Base-by-base conservation (phyloP, 1,140 invertebrate species). In the Heterodera schachtii region DNA sequence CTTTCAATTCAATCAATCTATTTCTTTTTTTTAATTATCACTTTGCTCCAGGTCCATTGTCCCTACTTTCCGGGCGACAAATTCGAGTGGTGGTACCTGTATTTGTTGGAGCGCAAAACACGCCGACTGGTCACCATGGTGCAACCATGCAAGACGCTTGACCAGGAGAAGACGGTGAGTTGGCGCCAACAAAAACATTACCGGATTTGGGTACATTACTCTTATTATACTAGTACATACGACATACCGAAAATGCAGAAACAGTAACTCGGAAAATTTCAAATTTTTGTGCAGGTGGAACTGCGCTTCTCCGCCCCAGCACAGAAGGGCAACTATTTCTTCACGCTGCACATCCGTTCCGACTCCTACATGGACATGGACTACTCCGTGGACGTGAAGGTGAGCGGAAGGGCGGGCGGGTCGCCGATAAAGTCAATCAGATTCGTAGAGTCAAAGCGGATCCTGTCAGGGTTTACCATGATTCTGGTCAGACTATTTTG, bases 31-130 rank as follows among this genome's bases (percentile, higher is more conserved):
- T 31, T 31, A 31, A 8, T 11, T 52, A 8, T 52, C 0, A 52
- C 2, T 52, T 19, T 4, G 0, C 11, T 16, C 5, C 57, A 64
- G 57, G 96, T 98, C 31, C 97, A 98, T 90, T 96, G 95, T 92
- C 97, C 97, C 0, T 94, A 94, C 88, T 99, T 95, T 91, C 95
- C 97, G 8, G 93, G 95, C 92, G 95, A 96, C 85, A 99, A 99
- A 91, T 96, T 98, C 90, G 97, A 99, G 91, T 98, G 95, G 90
- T 99, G 97, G 97, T 99, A 96, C 96, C 94, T 97, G 43, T 99
- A 98, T 91, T 94, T 99, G 80, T 94, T 94, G 90, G 97, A 99
- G 91, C 93, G 94, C 80, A 98, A 98, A 91, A 94, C 94, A 81
- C 93, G 94, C 83, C 94, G 94, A 73, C 91, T 99, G 73, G 92